A percentile compares a stretch with the other conserved stretches of the same genome.
These are phyloP conservation scores for Mustela lutreola DNA, from an alignment of 2,113 vertebrate genomes.

Conservation along the genomic window DNA sequence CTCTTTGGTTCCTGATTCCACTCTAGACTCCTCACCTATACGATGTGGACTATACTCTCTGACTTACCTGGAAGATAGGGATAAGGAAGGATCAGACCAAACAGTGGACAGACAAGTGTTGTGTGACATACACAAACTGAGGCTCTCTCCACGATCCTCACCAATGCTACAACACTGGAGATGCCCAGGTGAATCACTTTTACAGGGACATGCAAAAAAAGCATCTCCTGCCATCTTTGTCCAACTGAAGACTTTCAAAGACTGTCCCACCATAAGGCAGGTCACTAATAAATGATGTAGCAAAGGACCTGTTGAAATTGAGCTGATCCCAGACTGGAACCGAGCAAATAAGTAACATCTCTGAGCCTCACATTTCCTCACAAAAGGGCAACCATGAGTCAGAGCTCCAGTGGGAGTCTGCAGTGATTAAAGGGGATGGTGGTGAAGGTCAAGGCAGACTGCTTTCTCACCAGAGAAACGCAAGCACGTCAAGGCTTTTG, in stretches of 20 bases:
- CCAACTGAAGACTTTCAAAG: neutral
- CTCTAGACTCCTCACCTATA: neutral
- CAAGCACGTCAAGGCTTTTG: neutral
- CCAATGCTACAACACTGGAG: neutral
- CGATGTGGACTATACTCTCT: neutral
- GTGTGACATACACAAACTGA: neutral
- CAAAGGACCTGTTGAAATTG: neutral
- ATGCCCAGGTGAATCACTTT: neutral
- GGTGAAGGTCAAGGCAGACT: neutral
- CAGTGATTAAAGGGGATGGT: neutral
- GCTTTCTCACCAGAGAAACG: neutral
- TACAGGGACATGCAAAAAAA: neutral
- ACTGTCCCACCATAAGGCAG: neutral
- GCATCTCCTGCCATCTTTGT: neutral
- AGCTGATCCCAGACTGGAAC: neutral
- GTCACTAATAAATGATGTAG: neutral
- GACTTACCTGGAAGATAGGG: neutral
- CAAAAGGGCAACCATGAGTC: neutral
- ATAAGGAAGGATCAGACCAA: neutral
- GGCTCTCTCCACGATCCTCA: neutral
- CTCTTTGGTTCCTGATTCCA: neutral
- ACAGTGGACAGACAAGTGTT: neutral
- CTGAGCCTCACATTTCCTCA: neutral
- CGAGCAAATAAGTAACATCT: neutral
- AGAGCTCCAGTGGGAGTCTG: neutral